Conservation (phyloP, 2,888 invertebrate genomes). For the Tortricodes alternella region DNA sequence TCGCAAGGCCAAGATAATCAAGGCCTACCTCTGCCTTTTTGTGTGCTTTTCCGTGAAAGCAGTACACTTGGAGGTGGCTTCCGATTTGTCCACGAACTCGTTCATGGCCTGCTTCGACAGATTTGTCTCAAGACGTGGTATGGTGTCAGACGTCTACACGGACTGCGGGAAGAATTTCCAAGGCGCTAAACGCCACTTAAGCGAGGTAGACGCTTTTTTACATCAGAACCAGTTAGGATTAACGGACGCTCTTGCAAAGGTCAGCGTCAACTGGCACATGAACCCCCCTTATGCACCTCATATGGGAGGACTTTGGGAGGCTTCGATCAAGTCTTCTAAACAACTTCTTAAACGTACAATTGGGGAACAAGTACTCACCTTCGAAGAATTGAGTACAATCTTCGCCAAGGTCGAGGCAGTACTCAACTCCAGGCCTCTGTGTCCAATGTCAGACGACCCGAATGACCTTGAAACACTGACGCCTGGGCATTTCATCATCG, state of each 20-base stretch:
- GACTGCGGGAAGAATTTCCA: background rate
- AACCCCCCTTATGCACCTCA: background rate
- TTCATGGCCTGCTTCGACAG: slow-evolving; percentile 15
- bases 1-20: background rate
- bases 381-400: slow-evolving; percentile 33
- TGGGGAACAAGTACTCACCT: slow-evolving; percentile 24
- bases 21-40: slow-evolving; percentile 1
- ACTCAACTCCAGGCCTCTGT: slow-evolving; percentile 30
- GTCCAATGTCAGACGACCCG: slow-evolving; percentile 25
- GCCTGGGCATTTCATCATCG: slow-evolving; percentile 31
- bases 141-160: slow-evolving; percentile 4
- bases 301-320: slow-evolving; percentile 33
- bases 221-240: background rate
- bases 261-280: slow-evolving; percentile 5
- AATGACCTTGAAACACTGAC: slow-evolving; percentile 30
- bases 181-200: background rate
- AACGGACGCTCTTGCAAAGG: background rate
- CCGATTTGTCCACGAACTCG: slow-evolving; percentile 5
- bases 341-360: slow-evolving; percentile 25
- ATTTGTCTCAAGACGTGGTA: background rate
- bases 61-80: slow-evolving; percentile 7
- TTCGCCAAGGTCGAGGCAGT: slow-evolving; percentile 30
- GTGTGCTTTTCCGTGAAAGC: background rate
- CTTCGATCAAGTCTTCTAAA: slow-evolving; percentile 33
- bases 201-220: background rate